These are phyloP conservation scores for Oxystoma pomonae DNA, from an alignment of 2,888 invertebrate species.

Conservation along the genomic window DNA sequence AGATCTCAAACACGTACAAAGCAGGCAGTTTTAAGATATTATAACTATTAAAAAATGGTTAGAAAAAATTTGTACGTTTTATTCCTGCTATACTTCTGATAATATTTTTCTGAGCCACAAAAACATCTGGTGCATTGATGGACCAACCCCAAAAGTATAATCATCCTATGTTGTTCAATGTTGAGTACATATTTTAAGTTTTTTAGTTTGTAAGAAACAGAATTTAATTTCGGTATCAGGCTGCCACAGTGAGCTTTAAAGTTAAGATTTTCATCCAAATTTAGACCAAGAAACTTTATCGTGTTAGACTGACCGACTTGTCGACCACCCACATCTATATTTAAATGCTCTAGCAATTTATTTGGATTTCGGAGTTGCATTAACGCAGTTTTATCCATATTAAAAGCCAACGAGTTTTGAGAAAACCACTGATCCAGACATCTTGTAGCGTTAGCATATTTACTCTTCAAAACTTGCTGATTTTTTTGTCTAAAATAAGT, in stretches of 20 bases:
- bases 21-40: background rate
- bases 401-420: background rate
- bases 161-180: background rate
- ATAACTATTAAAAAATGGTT: background rate
- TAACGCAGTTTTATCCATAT: background rate
- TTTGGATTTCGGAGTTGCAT: background rate
- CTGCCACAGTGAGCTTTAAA: background rate
- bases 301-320: background rate
- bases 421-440: background rate
- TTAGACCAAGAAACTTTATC: background rate
- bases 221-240: background rate
- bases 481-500: too few relatives aligned
- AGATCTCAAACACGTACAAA: background rate
- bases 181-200: background rate
- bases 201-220: background rate
- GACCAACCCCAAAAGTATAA: background rate
- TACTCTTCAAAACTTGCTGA: background rate
- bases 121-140: background rate
- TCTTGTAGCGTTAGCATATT: background rate
- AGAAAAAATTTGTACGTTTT: background rate
- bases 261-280: background rate
- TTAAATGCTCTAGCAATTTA: background rate
- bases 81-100: background rate
- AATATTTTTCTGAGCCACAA: background rate
- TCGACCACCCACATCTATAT: background rate